phyloP scores from a whole-genome alignment of 2,113 vertebrate species.

The Mastomys coucha region DNA sequence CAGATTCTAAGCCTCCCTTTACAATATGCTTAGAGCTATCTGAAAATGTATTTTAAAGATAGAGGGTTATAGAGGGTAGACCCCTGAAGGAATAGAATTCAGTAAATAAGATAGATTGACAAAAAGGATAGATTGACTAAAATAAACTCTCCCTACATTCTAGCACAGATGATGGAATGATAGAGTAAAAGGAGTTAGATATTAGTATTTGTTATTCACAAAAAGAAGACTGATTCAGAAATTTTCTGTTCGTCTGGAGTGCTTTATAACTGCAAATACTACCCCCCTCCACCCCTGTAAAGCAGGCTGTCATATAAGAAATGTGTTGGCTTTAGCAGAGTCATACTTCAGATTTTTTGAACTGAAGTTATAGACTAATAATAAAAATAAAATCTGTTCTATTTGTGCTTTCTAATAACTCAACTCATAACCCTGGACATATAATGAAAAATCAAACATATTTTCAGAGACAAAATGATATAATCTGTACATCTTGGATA shows the following conservation, averaged over 20 bases:
- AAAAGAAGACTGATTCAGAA: background rate
- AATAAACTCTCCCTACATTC: background rate
- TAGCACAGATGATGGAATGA: background rate
- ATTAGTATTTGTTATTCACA: background rate
- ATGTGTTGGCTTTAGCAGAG: background rate
- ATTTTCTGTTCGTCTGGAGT: background rate
- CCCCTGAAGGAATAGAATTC: background rate
- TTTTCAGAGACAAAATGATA: background rate
- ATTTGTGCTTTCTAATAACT: background rate
- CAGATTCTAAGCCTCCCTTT: background rate
- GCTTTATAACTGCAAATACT: background rate
- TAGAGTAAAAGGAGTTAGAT: background rate
- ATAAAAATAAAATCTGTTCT: background rate
- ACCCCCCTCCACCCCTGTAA: too few species aligned
- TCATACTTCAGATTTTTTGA: background rate
- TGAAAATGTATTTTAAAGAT: background rate
- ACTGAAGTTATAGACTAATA: background rate
- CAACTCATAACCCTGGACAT: background rate
- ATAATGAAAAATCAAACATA: background rate
- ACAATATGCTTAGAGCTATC: background rate
- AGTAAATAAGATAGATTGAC: background rate
- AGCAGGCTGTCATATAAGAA: background rate
- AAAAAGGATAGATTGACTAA: background rate
- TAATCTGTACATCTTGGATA: background rate
- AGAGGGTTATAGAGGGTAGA: background rate